phyloP scores from a whole-genome alignment of 2,797 vertebrate genomes.

The Myotis vivesi region DNA sequence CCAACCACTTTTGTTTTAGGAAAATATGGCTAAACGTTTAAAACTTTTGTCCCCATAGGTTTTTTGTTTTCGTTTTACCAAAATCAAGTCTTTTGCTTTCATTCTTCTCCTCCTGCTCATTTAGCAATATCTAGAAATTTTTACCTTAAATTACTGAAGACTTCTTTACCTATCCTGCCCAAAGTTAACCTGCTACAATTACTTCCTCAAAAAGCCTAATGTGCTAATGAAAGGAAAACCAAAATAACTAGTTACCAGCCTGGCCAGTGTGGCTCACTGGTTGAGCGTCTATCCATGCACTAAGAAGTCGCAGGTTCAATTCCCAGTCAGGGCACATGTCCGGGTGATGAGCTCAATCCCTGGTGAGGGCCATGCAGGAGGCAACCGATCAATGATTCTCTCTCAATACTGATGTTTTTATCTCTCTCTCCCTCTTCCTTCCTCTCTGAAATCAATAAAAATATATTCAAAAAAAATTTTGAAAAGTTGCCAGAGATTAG shows the following conservation, averaged over 20 bases:
- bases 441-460: too few species aligned
- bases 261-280: too few species aligned
- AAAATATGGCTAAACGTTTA: background rate
- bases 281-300: too few species aligned
- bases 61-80: background rate
- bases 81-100: background rate
- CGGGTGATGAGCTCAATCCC: too few species aligned
- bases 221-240: background rate
- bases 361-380: too few species aligned
- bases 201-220: background rate
- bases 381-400: too few species aligned
- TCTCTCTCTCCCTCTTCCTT: too few species aligned
- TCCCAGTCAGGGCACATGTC: too few species aligned
- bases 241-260: background rate
- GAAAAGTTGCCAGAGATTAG: background rate
- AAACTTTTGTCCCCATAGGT: background rate
- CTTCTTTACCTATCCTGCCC: background rate
- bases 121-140: background rate
- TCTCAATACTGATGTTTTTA: too few species aligned
- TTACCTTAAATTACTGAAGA: background rate
- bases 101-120: constrained; percentile 16
- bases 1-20: background rate
- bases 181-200: background rate
- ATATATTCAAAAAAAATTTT: too few species aligned
- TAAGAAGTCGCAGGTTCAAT: too few species aligned